Evolutionary conservation across 2,888 invertebrate species (phyloP).

Genomic region (Amphipyra tragopoginis): DNA sequence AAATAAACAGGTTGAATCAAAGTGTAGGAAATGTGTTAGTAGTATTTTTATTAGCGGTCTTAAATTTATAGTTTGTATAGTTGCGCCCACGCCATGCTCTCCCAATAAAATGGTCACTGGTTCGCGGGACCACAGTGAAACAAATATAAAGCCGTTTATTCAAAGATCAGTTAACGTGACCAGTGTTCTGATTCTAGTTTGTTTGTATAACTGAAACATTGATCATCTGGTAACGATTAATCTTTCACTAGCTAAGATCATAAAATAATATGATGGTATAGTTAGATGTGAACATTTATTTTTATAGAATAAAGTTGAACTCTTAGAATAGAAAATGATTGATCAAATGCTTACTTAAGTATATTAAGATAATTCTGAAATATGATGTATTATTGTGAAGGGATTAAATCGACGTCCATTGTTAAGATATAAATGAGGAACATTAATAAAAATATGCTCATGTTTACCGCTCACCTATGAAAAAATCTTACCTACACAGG

Average conservation of each 20-base stretch:
- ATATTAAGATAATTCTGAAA: slow-evolving; percentile 25
- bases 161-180: slow-evolving; percentile 41
- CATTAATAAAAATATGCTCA: slow-evolving; percentile 14
- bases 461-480: not conserved
- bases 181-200: slow-evolving; percentile 52
- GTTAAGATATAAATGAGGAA: slow-evolving; percentile 9
- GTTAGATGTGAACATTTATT: slow-evolving; percentile 1
- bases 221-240: slow-evolving; percentile 54
- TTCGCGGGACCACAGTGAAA: slow-evolving; percentile 71
- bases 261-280: slow-evolving; percentile 42
- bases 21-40: slow-evolving; percentile 88
- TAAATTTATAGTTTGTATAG: slow-evolving; percentile 85
- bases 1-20: slow-evolving; percentile 87
- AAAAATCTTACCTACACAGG: not conserved
- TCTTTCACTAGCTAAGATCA: slow-evolving; percentile 51
- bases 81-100: slow-evolving; percentile 82
- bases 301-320: slow-evolving; percentile 13
- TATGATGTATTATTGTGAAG: slow-evolving; percentile 27
- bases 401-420: not conserved
- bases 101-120: slow-evolving; percentile 78
- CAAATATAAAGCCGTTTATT: slow-evolving; percentile 71
- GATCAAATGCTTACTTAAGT: slow-evolving; percentile 31
- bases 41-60: slow-evolving; percentile 86
- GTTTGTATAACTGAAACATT: slow-evolving; percentile 50
- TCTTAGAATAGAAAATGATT: slow-evolving; percentile 37